Conservation (phyloP, 2,113 vertebrate genomes). For the Cebus imitator region DNA sequence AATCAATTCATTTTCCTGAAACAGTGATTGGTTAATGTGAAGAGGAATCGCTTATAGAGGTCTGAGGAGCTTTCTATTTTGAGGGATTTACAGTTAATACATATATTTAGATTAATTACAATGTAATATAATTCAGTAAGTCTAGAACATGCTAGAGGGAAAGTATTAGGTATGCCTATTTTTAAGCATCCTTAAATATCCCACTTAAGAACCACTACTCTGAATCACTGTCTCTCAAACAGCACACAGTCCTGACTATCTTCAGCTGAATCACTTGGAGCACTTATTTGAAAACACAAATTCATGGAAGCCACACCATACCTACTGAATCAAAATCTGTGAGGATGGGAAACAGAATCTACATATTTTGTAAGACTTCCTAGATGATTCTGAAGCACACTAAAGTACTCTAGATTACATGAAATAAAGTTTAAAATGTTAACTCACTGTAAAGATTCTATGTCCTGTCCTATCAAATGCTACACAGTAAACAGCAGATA, state of each 20-base stretch:
- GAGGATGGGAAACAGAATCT: neutral
- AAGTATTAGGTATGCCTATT: neutral
- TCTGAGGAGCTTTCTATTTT: neutral
- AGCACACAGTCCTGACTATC: neutral
- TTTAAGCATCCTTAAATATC: neutral
- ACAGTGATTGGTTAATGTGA: neutral
- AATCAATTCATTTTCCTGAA: neutral
- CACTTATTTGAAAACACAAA: neutral
- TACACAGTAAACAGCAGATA: slow-evolving; percentile 99
- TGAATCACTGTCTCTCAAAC: neutral
- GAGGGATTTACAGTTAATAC: neutral
- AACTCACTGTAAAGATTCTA: slow-evolving; percentile 98
- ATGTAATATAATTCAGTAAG: neutral
- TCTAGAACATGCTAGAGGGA: neutral
- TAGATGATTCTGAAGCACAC: neutral
- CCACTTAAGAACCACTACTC: neutral
- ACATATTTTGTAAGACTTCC: neutral
- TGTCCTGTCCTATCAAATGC: slow-evolving; percentile 97
- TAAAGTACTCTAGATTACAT: neutral
- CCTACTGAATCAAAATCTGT: neutral
- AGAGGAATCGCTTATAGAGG: neutral
- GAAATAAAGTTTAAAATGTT: slow-evolving; percentile 16
- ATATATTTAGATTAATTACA: neutral
- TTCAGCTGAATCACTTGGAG: neutral
- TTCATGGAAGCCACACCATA: neutral